A percentile compares a stretch with the other conserved stretches of the same genome.
Conservation (phyloP, 2,113 vertebrate species). For the Catharus minimus region DNA sequence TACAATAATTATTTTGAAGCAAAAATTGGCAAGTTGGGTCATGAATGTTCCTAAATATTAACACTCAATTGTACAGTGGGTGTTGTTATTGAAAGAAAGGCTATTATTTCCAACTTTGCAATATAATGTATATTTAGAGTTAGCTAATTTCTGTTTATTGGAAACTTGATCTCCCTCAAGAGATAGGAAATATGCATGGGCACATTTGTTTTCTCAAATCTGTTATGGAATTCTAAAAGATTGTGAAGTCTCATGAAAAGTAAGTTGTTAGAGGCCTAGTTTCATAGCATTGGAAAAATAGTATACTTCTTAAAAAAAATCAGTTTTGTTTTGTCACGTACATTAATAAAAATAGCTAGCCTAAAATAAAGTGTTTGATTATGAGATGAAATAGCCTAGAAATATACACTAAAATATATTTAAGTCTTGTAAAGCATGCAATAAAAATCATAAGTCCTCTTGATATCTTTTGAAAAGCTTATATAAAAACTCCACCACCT, state of each 20-base stretch:
- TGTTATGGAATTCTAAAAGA: neutral
- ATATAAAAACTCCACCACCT: neutral
- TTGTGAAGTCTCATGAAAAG: neutral
- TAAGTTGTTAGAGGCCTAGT: neutral
- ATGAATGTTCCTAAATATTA: conserved; percentile 19
- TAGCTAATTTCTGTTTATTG: neutral
- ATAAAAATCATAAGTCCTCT: neutral
- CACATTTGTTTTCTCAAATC: neutral
- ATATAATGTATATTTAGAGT: neutral
- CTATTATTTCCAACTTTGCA: neutral
- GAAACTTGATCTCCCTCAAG: neutral
- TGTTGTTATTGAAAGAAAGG: neutral
- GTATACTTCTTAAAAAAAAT: neutral
- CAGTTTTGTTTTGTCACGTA: neutral
- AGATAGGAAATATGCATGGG: neutral
- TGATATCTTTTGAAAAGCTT: neutral
- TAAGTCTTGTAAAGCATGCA: neutral
- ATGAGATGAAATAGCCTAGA: neutral
- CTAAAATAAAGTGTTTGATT: neutral
- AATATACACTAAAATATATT: neutral
- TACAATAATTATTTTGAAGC: neutral
- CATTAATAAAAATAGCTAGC: neutral
- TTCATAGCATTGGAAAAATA: neutral
- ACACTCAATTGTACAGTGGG: neutral
- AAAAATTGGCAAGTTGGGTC: neutral